Evolutionary conservation across 2,797 vertebrate species (phyloP), one percentile per base, ranked within the genome.

Genomic region (Pseudochaenichthys georgianus): DNA sequence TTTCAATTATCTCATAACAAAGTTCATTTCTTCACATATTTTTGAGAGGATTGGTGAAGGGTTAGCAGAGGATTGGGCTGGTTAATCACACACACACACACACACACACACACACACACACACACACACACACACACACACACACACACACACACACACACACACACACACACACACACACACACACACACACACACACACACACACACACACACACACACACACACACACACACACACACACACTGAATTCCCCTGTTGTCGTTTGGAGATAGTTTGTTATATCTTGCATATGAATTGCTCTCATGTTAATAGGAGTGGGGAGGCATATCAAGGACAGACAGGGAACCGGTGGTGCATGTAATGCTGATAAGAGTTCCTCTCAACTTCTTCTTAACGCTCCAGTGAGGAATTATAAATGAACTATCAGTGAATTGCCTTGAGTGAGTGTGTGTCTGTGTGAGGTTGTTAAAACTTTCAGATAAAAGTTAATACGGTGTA

Each of bases 1-100:
- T 92, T 91, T 92, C 74, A 90, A 92, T 93, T 92, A 88, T 83
- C 80, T 89, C 77, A 89, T 78, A 91, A 85, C 78, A 58, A 79
- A 87, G 75, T 82, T 92, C 5, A 90, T 89, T 90, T 90, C 78
- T 58, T 41, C 63, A 69, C 67, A 70, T 70, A 83, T 90, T 87
- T 85, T 87, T 84, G 77, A 86, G 59, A 43, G 28, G 23, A 74
- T 80, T n/a, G 13, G 8, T 9, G 34, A 7, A 38, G 34, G 34
- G 6, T 38, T 38, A 38, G 34, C 34, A 1, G 8, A 38, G 8
- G 34, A 77, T 76, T 54, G 15, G 59, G 62, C 65, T 78, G 59
- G 55, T 74, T 75, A 55, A 65, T 72, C 68, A 31, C 34, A 31
- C 57, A n/a, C 59, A 45, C 43, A 52, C 62, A 67, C 52, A 62